These are phyloP conservation scores for Drosophila serrata DNA, from an alignment of 1,140 invertebrate species.

Conservation along the genomic window DNA sequence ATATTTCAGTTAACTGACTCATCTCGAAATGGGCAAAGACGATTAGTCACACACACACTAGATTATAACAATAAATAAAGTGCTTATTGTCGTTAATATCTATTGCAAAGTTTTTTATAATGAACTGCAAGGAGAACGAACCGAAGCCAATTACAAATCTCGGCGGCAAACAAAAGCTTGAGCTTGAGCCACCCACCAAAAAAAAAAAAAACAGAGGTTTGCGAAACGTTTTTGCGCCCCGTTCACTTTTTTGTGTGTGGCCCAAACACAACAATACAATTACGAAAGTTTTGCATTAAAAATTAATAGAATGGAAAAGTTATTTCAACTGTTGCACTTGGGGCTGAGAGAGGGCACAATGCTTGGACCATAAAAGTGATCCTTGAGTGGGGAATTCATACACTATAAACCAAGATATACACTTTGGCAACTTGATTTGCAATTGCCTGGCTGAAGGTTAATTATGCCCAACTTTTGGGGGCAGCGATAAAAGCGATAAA, in stretches of 20 bases:
- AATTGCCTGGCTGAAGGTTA: slow-evolving; percentile 33
- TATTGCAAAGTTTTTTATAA: slow-evolving; percentile 19
- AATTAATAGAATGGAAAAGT: slow-evolving; percentile 68
- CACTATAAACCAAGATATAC: slow-evolving; percentile 14
- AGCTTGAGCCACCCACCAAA: slow-evolving; percentile 42
- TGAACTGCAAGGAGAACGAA: slow-evolving; percentile 46
- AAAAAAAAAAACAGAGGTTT: slow-evolving; percentile 30
- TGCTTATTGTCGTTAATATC: slow-evolving; percentile 1
- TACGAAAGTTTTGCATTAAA: slow-evolving; percentile 75
- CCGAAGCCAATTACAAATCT: slow-evolving; percentile 29
- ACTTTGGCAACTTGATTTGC: slow-evolving; percentile 24
- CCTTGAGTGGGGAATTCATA: slow-evolving; percentile 19
- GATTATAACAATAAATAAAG: slow-evolving; percentile 18
- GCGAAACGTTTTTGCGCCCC: slow-evolving; percentile 59
- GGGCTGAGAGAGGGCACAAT: slow-evolving; percentile 26
- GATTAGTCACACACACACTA: slow-evolving; percentile 21
- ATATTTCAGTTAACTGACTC: slow-evolving; percentile 17
- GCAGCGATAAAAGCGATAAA: slow-evolving; percentile 37
- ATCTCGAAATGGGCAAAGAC: slow-evolving; percentile 7
- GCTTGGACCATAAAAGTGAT: slow-evolving; percentile 18
- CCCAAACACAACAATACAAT: slow-evolving; percentile 43
- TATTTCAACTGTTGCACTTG: slow-evolving; percentile 50
- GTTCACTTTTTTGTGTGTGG: slow-evolving; percentile 67
- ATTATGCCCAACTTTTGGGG: slow-evolving; percentile 33
- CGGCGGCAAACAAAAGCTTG: slow-evolving; percentile 30